A percentile compares a stretch with the other conserved stretches of the same genome.
These are phyloP conservation scores for Myrmecobius fasciatus DNA, from an alignment of 2,113 vertebrate genomes.

Conservation along the genomic window DNA sequence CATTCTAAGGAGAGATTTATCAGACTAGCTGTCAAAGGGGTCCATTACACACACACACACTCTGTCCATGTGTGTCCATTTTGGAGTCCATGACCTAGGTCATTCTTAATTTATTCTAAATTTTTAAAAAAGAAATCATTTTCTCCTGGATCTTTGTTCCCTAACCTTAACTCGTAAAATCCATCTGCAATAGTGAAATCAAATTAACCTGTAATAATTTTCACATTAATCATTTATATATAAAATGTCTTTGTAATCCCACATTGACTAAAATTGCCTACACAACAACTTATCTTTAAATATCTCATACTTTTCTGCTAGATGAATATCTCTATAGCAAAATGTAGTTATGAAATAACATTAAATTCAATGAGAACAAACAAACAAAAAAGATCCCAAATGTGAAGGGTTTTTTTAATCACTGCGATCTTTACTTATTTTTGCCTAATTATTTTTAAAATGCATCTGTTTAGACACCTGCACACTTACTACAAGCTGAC, in stretches of 20 bases:
- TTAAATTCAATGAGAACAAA: slow-evolving; percentile 33
- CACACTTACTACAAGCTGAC: slow-evolving; percentile 89
- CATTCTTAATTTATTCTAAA: neutral
- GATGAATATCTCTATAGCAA: neutral
- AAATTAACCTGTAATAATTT: slow-evolving; percentile 9
- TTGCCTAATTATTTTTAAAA: slow-evolving; percentile 86
- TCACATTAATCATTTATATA: neutral
- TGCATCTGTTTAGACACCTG: slow-evolving; percentile 89
- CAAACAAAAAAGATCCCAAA: slow-evolving; percentile 33
- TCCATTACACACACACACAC: neutral
- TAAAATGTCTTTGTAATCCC: neutral
- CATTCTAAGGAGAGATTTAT: neutral
- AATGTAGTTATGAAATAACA: slow-evolving; percentile 32
- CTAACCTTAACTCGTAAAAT: neutral
- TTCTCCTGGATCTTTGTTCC: neutral
- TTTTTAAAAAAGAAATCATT: neutral
- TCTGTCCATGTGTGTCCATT: too few species aligned
- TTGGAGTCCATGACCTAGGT: too few species aligned
- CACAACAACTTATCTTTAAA: slow-evolving; percentile 48
- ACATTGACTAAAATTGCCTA: slow-evolving; percentile 46
- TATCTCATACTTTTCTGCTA: neutral
- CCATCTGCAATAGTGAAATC: neutral
- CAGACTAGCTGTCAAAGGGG: neutral
- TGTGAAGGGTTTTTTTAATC: neutral
- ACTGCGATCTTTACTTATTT: slow-evolving; percentile 83